Evolutionary conservation across 2,797 vertebrate species (phyloP), one percentile per base, ranked within the genome.

Genomic region (Catostomus latipinnis): DNA sequence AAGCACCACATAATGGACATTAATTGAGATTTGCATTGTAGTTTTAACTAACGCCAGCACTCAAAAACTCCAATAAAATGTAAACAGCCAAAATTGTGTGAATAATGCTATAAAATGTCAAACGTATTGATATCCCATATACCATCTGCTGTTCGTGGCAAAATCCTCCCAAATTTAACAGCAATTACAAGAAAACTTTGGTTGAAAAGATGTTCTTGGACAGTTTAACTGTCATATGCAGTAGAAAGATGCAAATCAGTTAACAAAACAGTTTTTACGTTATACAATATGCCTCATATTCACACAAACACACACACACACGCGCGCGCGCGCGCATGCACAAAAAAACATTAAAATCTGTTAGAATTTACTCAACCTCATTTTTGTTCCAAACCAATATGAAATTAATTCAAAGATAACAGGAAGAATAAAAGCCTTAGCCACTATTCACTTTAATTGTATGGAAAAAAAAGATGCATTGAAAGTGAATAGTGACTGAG

Each of bases 181-280:
- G 62, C 62, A 46, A 65, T 46, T 65, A 65, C 62, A n/a, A 13
- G 13, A 65, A 65, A 71, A 18, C 34, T 48, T 54, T n/a, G 53
- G 34, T 46, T 54, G 48, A 62, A 70, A 61, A 70, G n/a, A 71
- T 62, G 49, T 53, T 70, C 58, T 58, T 78, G 60, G 46, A 82
- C 70, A 71, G 74, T 56, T 66, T 61, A 78, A 78, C 81, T 82
- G 71, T 10, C 70, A 76, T 56, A 71, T 57, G 74, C 18, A 60
- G 60, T 53, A 74, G 58, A 62, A 57, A 0, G 16, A 63, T 16
- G 54, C 18, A 68, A 70, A 73, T 52, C 52, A 56, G 60, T 62
- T 68, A 57, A 70, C 16, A 77, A 43, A 11, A 7, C 8, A 4
- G 13, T 70, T 76, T 60, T 34, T 13, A 1, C 1, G 8, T 11